Conservation (phyloP, 2,113 vertebrate genomes). For the Chlamydotis undulata region DNA sequence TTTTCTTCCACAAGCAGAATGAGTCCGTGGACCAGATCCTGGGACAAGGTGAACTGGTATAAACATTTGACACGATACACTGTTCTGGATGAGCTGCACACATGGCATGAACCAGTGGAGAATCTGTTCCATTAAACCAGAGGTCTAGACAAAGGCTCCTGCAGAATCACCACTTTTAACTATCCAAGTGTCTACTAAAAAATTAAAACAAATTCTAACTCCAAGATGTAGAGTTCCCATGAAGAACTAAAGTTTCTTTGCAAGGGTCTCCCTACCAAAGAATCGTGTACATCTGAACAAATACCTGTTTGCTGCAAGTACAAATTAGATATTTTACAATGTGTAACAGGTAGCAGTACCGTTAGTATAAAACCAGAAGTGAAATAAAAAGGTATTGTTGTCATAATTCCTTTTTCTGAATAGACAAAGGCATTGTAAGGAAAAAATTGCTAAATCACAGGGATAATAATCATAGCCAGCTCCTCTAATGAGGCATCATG, state of each 20-base stretch:
- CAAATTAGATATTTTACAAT: neutral
- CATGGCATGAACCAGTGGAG: neutral
- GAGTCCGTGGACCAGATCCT: neutral
- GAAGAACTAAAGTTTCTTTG: neutral
- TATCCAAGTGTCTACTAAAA: neutral
- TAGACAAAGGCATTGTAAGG: slow-evolving; percentile 52
- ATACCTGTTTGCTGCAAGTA: neutral
- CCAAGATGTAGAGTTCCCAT: neutral
- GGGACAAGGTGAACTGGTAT: neutral
- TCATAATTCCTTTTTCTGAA: slow-evolving; percentile 20
- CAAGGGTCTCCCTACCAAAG: neutral
- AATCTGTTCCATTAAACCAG: neutral
- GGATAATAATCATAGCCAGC: slow-evolving; percentile 64
- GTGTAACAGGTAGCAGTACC: neutral
- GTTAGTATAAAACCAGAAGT: neutral
- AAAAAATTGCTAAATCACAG: slow-evolving; percentile 68
- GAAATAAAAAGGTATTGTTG: slow-evolving; percentile 6
- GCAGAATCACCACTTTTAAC: neutral
- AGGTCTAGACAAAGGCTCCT: neutral
- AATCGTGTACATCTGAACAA: neutral
- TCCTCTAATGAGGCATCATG: slow-evolving; percentile 73
- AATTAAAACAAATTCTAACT: neutral
- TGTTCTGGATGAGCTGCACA: neutral
- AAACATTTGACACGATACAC: neutral
- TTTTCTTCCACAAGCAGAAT: neutral